Base-by-base conservation (phyloP, 2,888 invertebrate genomes). In the Alcis repandata region DNA sequence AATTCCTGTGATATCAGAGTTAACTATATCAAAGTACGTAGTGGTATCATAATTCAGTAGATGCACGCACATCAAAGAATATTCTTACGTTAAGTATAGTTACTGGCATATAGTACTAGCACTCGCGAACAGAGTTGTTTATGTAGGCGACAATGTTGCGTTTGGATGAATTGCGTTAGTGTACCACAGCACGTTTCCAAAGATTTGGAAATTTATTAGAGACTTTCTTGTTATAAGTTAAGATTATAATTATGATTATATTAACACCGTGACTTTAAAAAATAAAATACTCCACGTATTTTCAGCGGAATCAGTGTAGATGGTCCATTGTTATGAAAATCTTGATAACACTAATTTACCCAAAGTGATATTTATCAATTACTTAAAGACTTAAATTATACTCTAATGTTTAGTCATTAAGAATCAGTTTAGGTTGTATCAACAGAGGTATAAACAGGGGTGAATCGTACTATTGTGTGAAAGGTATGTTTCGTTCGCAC, bases 401-500 rank as follows among this genome's bases (percentile, higher is more conserved):
- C 71, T 59, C 10, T 69, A 67, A 0, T 0, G 0, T 1, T 13
- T 19, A 11, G 9, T 1, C 0, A 0, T 17, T 27, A 70, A 52
- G 63, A 59, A 22, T 45, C 22, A 56, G 19, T 67, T 68, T 45
- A 22, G 48, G 32, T 56, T 61, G 70, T 56, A 59, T 54, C 22
- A 38, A 27, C 49, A 59, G 17, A 52, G 59, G 40, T 67, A 45
- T 67, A 59, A 85, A 79, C 82, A 64, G 81, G 85, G 84, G 83
- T 85, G 86, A 86, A 84, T 84, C 84, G 83, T 79, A 79, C 85
- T 88, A 89, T 90, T 89, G 89, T 85, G 78, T 73, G 81, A 79
- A 86, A 90, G 90, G 90, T 90, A 89, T 85, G 88, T 86, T 86
- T 83, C 83, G 82, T 86, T 86, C 86, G 82, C 87, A 79, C 86